These are phyloP conservation scores for Volucella inflata DNA, from an alignment of 2,888 invertebrate species.

Conservation along the genomic window DNA sequence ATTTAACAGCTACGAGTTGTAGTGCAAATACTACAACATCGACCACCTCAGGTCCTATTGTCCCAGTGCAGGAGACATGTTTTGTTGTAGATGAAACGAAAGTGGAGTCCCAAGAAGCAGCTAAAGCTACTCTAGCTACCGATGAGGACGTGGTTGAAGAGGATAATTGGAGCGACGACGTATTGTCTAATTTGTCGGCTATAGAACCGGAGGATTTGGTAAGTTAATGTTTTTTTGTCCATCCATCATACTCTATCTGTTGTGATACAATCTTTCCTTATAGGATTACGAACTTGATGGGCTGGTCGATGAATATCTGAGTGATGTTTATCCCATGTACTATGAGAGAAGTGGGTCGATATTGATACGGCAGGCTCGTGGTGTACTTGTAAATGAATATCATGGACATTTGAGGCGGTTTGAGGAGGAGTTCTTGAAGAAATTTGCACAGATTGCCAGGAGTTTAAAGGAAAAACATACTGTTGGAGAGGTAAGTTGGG, in stretches of 20 bases:
- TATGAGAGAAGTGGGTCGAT: slow-evolving; percentile 85
- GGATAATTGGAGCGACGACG: slow-evolving; percentile 70
- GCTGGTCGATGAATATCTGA: slow-evolving; percentile 87
- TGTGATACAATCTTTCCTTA: slow-evolving; percentile 37
- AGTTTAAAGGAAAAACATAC: slow-evolving; percentile 84
- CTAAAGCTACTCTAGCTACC: slow-evolving; percentile 11
- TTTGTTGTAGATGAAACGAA: slow-evolving; percentile 50
- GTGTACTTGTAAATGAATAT: slow-evolving; percentile 88
- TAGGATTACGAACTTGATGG: slow-evolving; percentile 78
- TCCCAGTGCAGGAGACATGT: slow-evolving; percentile 39
- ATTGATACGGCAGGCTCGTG: slow-evolving; percentile 88
- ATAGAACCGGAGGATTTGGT: slow-evolving; percentile 65
- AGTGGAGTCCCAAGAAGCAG: slow-evolving; percentile 31
- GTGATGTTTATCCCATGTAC: slow-evolving; percentile 87
- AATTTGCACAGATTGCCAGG: slow-evolving; percentile 86
- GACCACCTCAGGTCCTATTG: slow-evolving; percentile 55
- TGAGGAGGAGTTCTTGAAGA: slow-evolving; percentile 87
- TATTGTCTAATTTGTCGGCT: slow-evolving; percentile 61
- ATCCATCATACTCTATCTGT: neutral
- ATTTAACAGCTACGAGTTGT: slow-evolving; percentile 28
- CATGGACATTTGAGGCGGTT: slow-evolving; percentile 87
- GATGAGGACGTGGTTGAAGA: slow-evolving; percentile 36
- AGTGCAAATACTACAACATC: slow-evolving; percentile 47
- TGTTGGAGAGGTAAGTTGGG: slow-evolving; percentile 82
- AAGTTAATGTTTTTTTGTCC: slow-evolving; percentile 22